Conservation (phyloP, 2,797 vertebrate genomes). For the Coccyzus lansbergi region DNA sequence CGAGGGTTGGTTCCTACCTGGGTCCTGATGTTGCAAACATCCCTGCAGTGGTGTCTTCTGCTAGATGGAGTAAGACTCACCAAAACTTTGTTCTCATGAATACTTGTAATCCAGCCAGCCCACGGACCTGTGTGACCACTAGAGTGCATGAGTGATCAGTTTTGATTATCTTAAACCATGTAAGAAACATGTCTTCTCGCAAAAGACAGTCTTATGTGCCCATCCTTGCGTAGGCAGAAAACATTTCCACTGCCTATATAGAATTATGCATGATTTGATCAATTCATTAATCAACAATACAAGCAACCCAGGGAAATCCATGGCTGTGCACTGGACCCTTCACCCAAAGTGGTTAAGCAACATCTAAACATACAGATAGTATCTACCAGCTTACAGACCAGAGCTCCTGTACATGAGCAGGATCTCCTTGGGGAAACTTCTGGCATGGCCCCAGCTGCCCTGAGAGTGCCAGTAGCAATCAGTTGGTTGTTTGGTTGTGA, state of each 20-base stretch:
- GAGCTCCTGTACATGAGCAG: neutral
- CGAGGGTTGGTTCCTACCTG: neutral
- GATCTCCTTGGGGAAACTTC: neutral
- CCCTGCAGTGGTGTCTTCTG: neutral
- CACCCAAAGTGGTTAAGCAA: neutral
- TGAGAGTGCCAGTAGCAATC: neutral
- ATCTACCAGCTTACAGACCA: neutral
- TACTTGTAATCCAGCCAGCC: neutral
- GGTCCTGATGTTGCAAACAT: neutral
- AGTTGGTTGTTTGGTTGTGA: neutral
- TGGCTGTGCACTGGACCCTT: neutral
- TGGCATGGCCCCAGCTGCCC: neutral
- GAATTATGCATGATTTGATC: neutral
- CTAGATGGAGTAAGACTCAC: neutral
- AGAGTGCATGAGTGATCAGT: neutral
- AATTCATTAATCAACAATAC: neutral
- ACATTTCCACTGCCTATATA: neutral
- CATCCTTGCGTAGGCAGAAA: neutral
- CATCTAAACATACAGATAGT: neutral
- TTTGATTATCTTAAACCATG: neutral
- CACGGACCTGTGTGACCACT: neutral
- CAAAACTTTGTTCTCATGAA: neutral
- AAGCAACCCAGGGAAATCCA: neutral
- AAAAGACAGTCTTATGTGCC: neutral
- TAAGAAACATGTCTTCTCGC: neutral